Base-by-base conservation (phyloP, 2,797 vertebrate species). In the Trachurus trachurus region DNA sequence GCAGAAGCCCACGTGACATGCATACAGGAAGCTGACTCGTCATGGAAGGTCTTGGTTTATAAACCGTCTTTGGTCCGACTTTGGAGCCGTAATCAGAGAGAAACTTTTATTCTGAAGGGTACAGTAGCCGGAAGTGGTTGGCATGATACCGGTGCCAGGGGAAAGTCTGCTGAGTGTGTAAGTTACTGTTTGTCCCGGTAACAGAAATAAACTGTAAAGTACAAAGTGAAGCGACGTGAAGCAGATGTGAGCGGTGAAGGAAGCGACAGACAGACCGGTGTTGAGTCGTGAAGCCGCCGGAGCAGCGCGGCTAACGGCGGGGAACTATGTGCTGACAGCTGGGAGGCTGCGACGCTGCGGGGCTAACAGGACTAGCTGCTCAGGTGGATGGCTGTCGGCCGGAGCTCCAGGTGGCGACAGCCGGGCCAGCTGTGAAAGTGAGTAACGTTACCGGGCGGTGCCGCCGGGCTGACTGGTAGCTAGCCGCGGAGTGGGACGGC, bases 31-130 rank as follows among this genome's bases (percentile, higher is more conserved):
- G n/a, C n/a, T n/a, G n/a, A n/a, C n/a, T n/a, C n/a, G n/a, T n/a
- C n/a, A n/a, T n/a, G n/a, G n/a, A n/a, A n/a, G n/a, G n/a, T n/a
- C n/a, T n/a, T n/a, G n/a, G n/a, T n/a, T n/a, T n/a, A n/a, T n/a
- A n/a, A n/a, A n/a, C n/a, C n/a, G n/a, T n/a, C n/a, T n/a, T n/a
- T n/a, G n/a, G n/a, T n/a, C n/a, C n/a, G n/a, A n/a, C n/a, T n/a
- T n/a, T n/a, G n/a, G n/a, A n/a, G n/a, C n/a, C n/a, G n/a, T n/a
- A n/a, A n/a, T n/a, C n/a, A n/a, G n/a, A n/a, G n/a, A n/a, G n/a
- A 34, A 34, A 2, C 62, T 22, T 54, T 83, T 81, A 76, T 53
- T 82, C 0, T 82, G 74, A 82, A 69, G 34, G 40, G 15, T 6
- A 2, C 0, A 0, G 0, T 31, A 3, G 9, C 44, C 80, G 74